Percentiles rank a stretch among this genome's conserved stretches.
Conservation (phyloP, 2,888 invertebrate genomes). For the Drosophila eohydei region DNA sequence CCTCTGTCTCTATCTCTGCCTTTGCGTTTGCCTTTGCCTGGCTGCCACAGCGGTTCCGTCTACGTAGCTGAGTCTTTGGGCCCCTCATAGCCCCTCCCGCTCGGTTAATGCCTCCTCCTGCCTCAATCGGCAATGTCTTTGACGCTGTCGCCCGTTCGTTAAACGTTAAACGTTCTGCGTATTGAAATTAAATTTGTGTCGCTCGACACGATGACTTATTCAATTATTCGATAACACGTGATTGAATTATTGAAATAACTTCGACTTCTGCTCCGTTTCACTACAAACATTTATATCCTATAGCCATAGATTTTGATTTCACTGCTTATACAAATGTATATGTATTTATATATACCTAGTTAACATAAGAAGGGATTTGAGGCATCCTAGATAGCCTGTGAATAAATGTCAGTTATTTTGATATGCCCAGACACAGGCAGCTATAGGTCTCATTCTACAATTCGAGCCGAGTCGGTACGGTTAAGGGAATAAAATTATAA, state of each 20-base stretch:
- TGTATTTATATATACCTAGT: background rate
- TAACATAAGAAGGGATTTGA: too few species aligned
- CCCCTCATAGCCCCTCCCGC: background rate
- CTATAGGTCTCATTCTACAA: background rate
- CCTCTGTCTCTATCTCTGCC: background rate
- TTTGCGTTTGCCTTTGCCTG: constrained; percentile 30
- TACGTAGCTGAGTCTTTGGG: constrained; percentile 4
- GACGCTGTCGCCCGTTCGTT: constrained; percentile 56
- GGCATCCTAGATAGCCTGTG: background rate
- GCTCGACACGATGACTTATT: constrained; percentile 79
- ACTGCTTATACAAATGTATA: background rate
- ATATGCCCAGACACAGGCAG: background rate
- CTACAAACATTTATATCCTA: constrained; percentile 4
- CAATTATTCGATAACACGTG: constrained; percentile 79
- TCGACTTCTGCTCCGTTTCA: constrained; percentile 2
- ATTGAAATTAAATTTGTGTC: constrained; percentile 79
- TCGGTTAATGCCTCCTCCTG: constrained; percentile 17
- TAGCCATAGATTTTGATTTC: background rate
- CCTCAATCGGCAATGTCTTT: constrained; percentile 70
- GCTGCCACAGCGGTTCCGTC: constrained; percentile 28
- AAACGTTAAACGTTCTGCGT: constrained; percentile 70
- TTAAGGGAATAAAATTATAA: background rate
- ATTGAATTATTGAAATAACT: constrained; percentile 76
- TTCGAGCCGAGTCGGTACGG: background rate
- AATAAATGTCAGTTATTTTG: too few species aligned